Evolutionary conservation across 2,888 invertebrate species (phyloP), one percentile per base, ranked within the genome.

Genomic region (Exephanes ischioxanthus): DNA sequence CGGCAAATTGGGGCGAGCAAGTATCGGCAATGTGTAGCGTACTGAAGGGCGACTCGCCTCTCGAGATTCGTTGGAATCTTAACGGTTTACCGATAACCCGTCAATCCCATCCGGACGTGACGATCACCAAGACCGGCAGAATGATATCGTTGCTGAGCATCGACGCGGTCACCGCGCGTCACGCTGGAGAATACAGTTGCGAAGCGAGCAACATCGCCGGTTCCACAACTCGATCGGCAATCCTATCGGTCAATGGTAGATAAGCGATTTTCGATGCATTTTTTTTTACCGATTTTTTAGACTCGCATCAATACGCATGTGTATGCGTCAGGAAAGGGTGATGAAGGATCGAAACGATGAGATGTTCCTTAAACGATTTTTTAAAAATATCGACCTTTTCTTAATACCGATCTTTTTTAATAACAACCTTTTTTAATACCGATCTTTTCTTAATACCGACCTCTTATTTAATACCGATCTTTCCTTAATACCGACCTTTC

Each of bases 21-120:
- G 96, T 96, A 30, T 96, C 96, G 16, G 95, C 97, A 80, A 95
- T 96, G 83, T 97, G 97, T 94, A 96, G 96, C 79, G 95, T 97
- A 73, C 95, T 96, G 90, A 97, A 97, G 93, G 97, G 98, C 78
- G 98, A 98, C 93, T 95, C 96, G 87, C 98, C 98, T 1, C 95
- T 98, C 76, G 96, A 96, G 89, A 95, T 97, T 84, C 95, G 95
- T 82, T 97, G 97, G 97, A 95, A 95, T 70, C 95, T 95, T 16
- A 92, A 93, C 84, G 90, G 91, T 41, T 89, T 90, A 67, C 88
- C 87, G 58, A 90, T 92, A 80, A 90, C 89, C 45, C 88, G 82
- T 83, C 87, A 87, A 83, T 89, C 84, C 22, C 91, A 93, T 86
- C 90, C 92, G 67, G 94, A 92, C 71, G 84, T 94, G 63, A 89